Percentiles rank a stretch among this genome's conserved stretches.
Evolutionary conservation across 1,140 invertebrate genomes (phyloP).

Genomic region (Manduca sexta): DNA sequence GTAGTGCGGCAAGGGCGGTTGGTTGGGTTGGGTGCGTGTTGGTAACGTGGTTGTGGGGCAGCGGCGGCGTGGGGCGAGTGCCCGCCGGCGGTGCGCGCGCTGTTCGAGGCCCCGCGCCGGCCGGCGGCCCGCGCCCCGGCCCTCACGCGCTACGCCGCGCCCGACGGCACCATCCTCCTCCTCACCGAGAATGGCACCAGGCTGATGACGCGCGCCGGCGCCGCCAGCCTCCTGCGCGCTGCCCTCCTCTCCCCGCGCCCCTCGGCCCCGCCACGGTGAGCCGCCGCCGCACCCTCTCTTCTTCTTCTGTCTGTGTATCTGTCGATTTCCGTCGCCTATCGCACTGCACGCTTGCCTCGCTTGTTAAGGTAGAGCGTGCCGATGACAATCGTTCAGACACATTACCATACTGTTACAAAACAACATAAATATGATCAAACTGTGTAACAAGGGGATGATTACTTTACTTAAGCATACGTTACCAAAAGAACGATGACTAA

Average conservation of each 20-base stretch:
- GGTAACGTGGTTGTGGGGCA: slow-evolving; percentile 65
- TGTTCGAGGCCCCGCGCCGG: slow-evolving; percentile 51
- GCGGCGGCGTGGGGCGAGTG: slow-evolving; percentile 61
- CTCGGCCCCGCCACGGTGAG: slow-evolving; percentile 69
- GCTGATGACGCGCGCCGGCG: slow-evolving; percentile 68
- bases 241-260: slow-evolving; percentile 68
- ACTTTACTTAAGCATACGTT: too few relatives aligned
- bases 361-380: slow-evolving; percentile 63
- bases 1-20: slow-evolving; percentile 43
- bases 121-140: slow-evolving; percentile 43
- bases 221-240: slow-evolving; percentile 66
- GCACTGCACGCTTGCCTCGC: slow-evolving; percentile 68
- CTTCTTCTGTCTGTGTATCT: slow-evolving; percentile 53
- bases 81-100: slow-evolving; percentile 51
- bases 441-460: too few relatives aligned
- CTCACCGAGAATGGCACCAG: slow-evolving; percentile 71
- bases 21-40: slow-evolving; percentile 47
- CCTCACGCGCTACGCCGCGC: slow-evolving; percentile 64
- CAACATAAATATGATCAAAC: too few relatives aligned
- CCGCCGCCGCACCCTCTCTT: slow-evolving; percentile 55
- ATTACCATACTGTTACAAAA: too few relatives aligned
- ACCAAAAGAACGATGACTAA: too few relatives aligned
- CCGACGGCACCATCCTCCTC: slow-evolving; percentile 69
- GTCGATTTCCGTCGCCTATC: slow-evolving; percentile 62
- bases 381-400: too few relatives aligned